Evolutionary conservation across 2,888 invertebrate genomes (phyloP).

Genomic region (Syrphus vitripennis): DNA sequence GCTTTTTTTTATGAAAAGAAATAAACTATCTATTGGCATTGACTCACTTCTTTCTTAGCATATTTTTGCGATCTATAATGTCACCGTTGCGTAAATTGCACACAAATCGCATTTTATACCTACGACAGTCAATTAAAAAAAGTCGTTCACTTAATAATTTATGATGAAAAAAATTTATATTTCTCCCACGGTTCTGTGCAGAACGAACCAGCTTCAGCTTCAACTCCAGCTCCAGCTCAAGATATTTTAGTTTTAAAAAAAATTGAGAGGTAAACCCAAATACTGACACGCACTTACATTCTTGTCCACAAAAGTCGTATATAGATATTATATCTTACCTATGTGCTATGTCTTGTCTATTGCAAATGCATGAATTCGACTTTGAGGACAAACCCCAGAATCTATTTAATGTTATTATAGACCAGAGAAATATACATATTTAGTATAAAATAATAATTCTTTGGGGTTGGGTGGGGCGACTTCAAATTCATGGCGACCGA

Average conservation of each 20-base stretch:
- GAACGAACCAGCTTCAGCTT: no score
- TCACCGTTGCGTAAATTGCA: conserved; percentile 35
- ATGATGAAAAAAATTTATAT: conserved; percentile 55
- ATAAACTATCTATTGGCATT: conserved; percentile 44
- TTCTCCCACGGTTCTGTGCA: conserved; percentile 63
- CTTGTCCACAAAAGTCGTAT: conserved; percentile 4
- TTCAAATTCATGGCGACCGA: conserved; percentile 4
- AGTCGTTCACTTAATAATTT: conserved; percentile 50
- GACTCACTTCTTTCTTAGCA: conserved; percentile 50
- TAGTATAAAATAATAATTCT: conserved; percentile 6
- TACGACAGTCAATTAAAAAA: conserved; percentile 45
- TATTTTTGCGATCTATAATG: conserved; percentile 26
- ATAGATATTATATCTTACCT: background rate
- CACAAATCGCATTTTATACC: conserved; percentile 14
- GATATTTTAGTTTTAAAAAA: conserved; percentile 23
- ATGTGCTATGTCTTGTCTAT: background rate
- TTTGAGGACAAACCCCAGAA: conserved; percentile 17
- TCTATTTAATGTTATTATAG: no score
- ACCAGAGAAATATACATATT: no score
- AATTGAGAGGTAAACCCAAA: conserved; percentile 3
- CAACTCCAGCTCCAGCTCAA: no score
- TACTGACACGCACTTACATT: conserved; percentile 12
- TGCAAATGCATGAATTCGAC: background rate
- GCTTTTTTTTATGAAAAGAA: background rate
- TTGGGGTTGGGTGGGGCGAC: conserved; percentile 36